Evolutionary conservation across 2,888 invertebrate species (phyloP).

Genomic region (Magallana nippona): DNA sequence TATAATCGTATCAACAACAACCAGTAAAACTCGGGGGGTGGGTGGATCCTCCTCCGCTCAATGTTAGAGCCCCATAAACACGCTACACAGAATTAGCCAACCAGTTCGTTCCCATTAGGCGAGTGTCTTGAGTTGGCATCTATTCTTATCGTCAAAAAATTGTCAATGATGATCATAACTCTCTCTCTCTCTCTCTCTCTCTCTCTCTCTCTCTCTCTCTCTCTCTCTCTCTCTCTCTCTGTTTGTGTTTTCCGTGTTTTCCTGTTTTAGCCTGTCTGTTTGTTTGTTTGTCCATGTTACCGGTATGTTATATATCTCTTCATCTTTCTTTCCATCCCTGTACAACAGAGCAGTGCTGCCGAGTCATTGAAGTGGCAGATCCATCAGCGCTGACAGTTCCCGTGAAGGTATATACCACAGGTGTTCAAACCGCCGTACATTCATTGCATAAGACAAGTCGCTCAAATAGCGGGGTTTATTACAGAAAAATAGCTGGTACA

Average conservation of each 20-base stretch:
- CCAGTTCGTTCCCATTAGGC: slow-evolving; percentile 4
- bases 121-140: background rate
- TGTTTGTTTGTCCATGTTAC: slow-evolving; percentile 37
- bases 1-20: background rate
- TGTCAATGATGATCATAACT: background rate
- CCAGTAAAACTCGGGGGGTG: background rate
- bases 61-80: slow-evolving; percentile 2
- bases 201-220: slow-evolving; percentile 50
- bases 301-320: slow-evolving; percentile 16
- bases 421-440: slow-evolving; percentile 3
- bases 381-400: background rate
- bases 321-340: background rate
- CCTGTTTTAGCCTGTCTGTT: background rate
- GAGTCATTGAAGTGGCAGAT: background rate
- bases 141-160: background rate
- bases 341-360: no score
- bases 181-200: slow-evolving; percentile 35
- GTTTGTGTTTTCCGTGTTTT: slow-evolving; percentile 47
- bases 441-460: slow-evolving; percentile 22
- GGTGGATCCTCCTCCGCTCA: no score
- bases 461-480: slow-evolving; percentile 24
- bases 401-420: background rate
- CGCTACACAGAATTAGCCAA: background rate
- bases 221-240: slow-evolving; percentile 50
- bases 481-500: background rate